Evolutionary conservation across 2,888 invertebrate species (phyloP), one percentile per base, ranked within the genome.

Genomic region (Ephialtes manifestator): DNA sequence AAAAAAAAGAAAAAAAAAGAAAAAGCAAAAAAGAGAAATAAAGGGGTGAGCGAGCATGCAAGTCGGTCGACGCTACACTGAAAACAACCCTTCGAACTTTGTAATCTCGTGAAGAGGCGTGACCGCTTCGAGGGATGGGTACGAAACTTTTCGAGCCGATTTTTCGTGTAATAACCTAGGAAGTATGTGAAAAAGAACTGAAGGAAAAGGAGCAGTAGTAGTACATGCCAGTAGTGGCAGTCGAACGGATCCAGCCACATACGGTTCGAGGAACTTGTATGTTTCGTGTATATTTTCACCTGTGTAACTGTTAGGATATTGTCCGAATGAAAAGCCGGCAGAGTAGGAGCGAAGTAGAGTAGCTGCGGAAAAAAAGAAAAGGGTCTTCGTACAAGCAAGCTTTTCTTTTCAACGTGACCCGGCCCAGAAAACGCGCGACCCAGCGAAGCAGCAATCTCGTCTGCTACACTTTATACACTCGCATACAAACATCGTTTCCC

Each of bases 61-160:
- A 48, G 67, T 68, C 53, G 81, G 67, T 63, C 18, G 68, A 10
- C 31, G 24, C 53, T 63, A 39, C 77, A 39, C 48, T 65, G 72
- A 74, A 39, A 84, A 81, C 78, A 74, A 81, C 74, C 81, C 74
- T 78, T 84, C 81, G 84, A 84, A 84, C 81, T 84, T 84, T 84
- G 81, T 84, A 84, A 84, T 84, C 78, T 84, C 81, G 84, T 84
- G 81, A 81, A 84, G 81, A 81, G 84, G 71, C 81, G 60, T 81
- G 81, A 81, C 84, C 70, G 39, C 71, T 68, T 24, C 28, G 55
- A 70, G 51, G 67, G 72, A 55, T 46, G 43, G 5, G 53, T 4
- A 39, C 51, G 63, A 67, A 81, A 81, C 77, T 77, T 84, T 81
- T 71, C 39, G 18, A 77, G 55, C 72, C 84, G 84, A 84, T 78